Conservation (phyloP, 1,140 invertebrate genomes). For the Drosophila melanogaster region DNA sequence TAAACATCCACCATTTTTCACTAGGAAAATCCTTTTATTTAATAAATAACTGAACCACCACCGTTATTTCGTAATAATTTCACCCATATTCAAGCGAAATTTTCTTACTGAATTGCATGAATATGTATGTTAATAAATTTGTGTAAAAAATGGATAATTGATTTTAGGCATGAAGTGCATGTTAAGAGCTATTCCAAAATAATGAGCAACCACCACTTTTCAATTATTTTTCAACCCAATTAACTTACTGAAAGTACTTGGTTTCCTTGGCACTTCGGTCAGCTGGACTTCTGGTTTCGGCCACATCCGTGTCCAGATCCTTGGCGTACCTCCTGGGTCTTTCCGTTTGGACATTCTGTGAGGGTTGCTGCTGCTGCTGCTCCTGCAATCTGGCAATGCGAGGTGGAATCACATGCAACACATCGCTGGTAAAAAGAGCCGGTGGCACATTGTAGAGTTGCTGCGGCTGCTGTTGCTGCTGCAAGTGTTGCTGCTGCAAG, state of each 20-base stretch:
- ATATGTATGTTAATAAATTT: not conserved
- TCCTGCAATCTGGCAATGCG: conserved; percentile 29
- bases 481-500: conserved; percentile 7
- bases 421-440: conserved; percentile 67
- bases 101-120: not conserved
- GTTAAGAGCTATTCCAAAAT: not conserved
- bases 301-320: conserved; percentile 23
- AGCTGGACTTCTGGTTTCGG: conserved; percentile 27
- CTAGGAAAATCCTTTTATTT: not conserved
- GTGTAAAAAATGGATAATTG: not conserved
- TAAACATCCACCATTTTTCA: conserved; percentile 14
- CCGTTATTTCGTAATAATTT: not conserved
- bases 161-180: not conserved
- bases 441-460: conserved; percentile 65
- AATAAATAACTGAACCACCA: not conserved
- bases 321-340: conserved; percentile 44
- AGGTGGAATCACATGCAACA: conserved; percentile 66
- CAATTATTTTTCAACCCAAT: not conserved
- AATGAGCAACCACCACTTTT: not conserved
- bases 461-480: conserved; percentile 13
- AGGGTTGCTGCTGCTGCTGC: conserved; percentile 52
- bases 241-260: conserved; percentile 61
- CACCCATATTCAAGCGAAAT: conserved; percentile 2
- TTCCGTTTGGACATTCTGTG: conserved; percentile 26
- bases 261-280: conserved; percentile 40